Evolutionary conservation across 2,888 invertebrate species (phyloP).

Genomic region (Plebejus melissa): DNA sequence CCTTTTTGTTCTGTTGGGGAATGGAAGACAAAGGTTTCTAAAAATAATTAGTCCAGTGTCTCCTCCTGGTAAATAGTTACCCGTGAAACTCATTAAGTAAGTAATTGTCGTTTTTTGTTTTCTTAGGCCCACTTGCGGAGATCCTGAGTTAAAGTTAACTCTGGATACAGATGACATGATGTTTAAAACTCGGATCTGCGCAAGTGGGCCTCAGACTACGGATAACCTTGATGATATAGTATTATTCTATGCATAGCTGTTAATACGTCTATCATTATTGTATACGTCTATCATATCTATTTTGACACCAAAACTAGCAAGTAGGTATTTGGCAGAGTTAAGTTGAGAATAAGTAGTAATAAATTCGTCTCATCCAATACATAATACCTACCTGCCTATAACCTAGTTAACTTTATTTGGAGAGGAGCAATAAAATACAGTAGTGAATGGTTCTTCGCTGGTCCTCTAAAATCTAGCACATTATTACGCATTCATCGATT

Average conservation of each 20-base stretch:
- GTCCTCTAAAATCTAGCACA: slow-evolving; percentile 5
- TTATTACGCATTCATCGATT: slow-evolving; percentile 6
- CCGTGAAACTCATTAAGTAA: neutral
- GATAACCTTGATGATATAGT: neutral
- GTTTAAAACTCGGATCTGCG: too few species aligned
- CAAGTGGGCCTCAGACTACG: too few species aligned
- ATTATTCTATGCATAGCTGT: neutral
- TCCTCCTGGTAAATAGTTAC: neutral
- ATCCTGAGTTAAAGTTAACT: too few species aligned
- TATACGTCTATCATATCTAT: too few species aligned
- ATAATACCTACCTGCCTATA: neutral
- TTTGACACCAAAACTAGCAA: neutral
- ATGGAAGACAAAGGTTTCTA: slow-evolving; percentile 8
- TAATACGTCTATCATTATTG: too few species aligned
- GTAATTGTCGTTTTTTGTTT: neutral
- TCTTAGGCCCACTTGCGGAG: neutral
- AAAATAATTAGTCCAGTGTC: slow-evolving; percentile 7
- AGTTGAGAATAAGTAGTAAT: too few species aligned
- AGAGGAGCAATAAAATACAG: neutral
- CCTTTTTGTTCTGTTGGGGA: neutral
- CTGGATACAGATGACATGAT: too few species aligned
- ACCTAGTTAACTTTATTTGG: neutral
- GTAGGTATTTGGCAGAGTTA: too few species aligned
- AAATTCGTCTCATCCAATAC: neutral
- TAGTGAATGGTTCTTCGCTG: neutral